Evolutionary conservation across 2,888 invertebrate species (phyloP).

Genomic region (Cheilosia scutellata): DNA sequence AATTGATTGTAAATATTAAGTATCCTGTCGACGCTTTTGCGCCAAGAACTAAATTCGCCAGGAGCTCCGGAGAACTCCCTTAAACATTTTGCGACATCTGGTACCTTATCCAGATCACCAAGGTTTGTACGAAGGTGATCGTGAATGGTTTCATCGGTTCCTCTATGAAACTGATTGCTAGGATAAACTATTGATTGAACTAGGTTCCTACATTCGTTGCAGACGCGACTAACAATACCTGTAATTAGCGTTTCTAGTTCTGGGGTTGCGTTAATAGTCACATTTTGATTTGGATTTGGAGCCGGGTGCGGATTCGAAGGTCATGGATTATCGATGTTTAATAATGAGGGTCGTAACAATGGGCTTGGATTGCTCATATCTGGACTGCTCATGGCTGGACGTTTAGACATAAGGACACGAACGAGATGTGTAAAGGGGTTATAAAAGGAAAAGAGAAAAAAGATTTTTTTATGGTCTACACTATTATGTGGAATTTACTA

Average conservation of each 20-base stretch:
- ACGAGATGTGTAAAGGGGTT: background rate
- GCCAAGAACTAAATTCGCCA: conserved; percentile 8
- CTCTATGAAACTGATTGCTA: background rate
- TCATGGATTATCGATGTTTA: too few species aligned
- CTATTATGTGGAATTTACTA: conserved; percentile 5
- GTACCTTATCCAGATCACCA: background rate
- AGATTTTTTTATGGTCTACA: background rate
- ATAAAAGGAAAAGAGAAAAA: background rate
- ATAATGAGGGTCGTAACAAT: background rate
- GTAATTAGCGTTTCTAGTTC: background rate
- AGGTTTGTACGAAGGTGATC: background rate
- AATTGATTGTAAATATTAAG: conserved; percentile 22
- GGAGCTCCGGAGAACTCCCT: background rate
- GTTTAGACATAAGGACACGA: conserved; percentile 11
- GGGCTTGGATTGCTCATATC: conserved; percentile 2
- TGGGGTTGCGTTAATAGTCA: background rate
- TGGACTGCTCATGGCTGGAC: background rate
- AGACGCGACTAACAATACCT: background rate
- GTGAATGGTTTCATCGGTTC: too few species aligned
- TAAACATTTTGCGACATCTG: background rate
- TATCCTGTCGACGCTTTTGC: conserved; percentile 51
- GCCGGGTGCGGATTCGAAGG: too few species aligned
- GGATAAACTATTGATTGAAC: conserved; percentile 15
- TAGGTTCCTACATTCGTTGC: conserved; percentile 1
- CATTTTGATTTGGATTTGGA: background rate